Evolutionary conservation across 2,797 vertebrate genomes (phyloP), one percentile per base, ranked within the genome.

Genomic region (Platalea minor): DNA sequence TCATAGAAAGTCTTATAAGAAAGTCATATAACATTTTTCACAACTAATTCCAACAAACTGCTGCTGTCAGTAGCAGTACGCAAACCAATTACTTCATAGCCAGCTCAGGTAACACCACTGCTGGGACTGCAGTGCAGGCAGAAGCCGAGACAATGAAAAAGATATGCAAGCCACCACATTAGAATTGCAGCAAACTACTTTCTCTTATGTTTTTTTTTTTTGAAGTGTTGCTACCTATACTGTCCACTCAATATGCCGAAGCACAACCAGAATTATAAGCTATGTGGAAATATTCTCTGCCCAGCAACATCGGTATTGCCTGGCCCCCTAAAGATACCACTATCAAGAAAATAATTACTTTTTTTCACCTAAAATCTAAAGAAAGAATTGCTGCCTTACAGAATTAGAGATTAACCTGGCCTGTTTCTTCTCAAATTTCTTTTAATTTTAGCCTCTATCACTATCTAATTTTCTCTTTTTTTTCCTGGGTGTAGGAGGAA

Each of bases 371-470:
- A 57, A 64, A 77, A 87, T 26, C 50, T 59, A 68, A 60, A 74
- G 70, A 69, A 93, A 65, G 17, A 79, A 80, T 13, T 79, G 61
- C 13, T 35, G 19, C 60, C 35, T 81, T 84, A 65, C 15, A 90
- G 74, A 73, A 67, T 10, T 46, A 77, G 60, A 83, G 29, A 91
- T 35, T 74, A 80, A 87, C 37, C 21, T 75, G 50, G 33, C 35
- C 41, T 88, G 59, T 65, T 93, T 90, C 46, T 86, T 91, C 51
- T 70, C 59, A 70, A n/a, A 75, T 56, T 65, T 75, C 18, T 91
- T 91, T 89, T 90, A 29, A 85, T 86, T 94, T 97, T 93, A 93
- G 50, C 54, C 46, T 95, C 61, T 78, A 39, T 64, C 60, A 35
- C 84, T 61, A 53, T 15, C 46, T 77, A 63, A 69, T 92, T 92